Evolutionary conservation across 2,797 vertebrate species (phyloP), one percentile per base, ranked within the genome.

Genomic region (Channallabes apus): DNA sequence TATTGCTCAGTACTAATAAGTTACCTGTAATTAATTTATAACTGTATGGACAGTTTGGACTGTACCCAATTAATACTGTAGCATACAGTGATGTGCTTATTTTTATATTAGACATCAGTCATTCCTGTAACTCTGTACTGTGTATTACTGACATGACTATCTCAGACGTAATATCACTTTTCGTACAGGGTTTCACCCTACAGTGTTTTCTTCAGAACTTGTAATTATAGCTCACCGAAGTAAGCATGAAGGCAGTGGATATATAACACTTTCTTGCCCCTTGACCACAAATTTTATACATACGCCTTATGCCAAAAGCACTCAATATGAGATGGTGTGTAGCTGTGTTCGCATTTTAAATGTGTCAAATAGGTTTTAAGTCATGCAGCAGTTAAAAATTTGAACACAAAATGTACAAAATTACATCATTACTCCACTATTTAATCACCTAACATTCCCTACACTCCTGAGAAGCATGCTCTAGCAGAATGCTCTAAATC

Each of bases 21-120:
- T 15, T 41, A 90, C 93, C 84, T 88, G 77, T 67, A 64, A 82
- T 82, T 17, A 15, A n/a, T 41, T 8, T 79, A 75, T 84, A 56
- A 82, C 72, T 54, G 54, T 69, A 82, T 78, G 35, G 84, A 75
- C 82, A 79, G 68, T 82, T 80, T 84, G 89, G 65, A 83, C 67
- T 80, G 88, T 90, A 82, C 91, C 91, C 89, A 93, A 90, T 90
- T 91, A 85, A 83, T 90, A 87, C 89, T 90, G 88, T 85, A 90
- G 86, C 90, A 91, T 89, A 87, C 82, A 88, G 87, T 86, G 81
- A 83, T 20, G 68, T 22, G 82, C 38, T 87, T 91, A 92, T 93
- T 93, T 94, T 92, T 92, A 93, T 93, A 94, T 64, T 84, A 76
- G 72, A 68, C 29, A 78, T 89, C 71, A 90, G 86, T 91, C 88